Percentiles rank a stretch among this genome's conserved stretches.
phyloP scores from a whole-genome alignment of 2,888 invertebrate genomes.

The Mimas tiliae region DNA sequence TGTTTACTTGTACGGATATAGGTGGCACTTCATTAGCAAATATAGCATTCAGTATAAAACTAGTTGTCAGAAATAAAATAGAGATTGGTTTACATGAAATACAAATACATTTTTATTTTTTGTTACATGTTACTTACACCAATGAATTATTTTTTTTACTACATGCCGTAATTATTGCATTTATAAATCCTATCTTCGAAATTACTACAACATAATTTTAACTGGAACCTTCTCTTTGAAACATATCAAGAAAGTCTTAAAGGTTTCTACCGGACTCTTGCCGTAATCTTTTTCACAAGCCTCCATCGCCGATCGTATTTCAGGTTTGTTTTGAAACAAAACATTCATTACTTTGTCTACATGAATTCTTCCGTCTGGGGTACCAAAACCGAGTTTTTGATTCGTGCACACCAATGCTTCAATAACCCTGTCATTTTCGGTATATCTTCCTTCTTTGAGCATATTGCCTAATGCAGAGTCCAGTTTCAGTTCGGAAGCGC shows the following conservation, averaged over 20 bases:
- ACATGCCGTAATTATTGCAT: too few relatives aligned
- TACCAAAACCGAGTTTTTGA: neutral
- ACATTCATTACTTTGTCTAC: conserved; percentile 20
- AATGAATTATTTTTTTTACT: too few relatives aligned
- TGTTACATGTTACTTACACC: too few relatives aligned
- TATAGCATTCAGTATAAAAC: too few relatives aligned
- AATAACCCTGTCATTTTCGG: neutral
- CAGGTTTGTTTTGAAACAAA: conserved; percentile 4
- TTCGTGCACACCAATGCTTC: neutral
- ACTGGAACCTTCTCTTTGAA: conserved; percentile 2
- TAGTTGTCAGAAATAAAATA: too few relatives aligned
- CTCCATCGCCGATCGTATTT: neutral
- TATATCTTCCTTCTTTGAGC: conserved; percentile 11
- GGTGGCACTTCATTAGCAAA: too few relatives aligned
- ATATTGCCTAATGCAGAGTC: neutral
- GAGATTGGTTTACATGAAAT: too few relatives aligned
- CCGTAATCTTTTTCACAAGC: neutral
- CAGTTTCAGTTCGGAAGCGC: neutral
- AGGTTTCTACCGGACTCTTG: neutral
- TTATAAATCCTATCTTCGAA: neutral
- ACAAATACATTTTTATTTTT: too few relatives aligned
- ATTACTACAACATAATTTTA: neutral
- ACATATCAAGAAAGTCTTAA: conserved; percentile 10
- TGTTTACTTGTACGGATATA: too few relatives aligned
- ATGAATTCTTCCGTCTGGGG: neutral